Base-by-base conservation (phyloP, 2,888 invertebrate species). In the Amiota minor region DNA sequence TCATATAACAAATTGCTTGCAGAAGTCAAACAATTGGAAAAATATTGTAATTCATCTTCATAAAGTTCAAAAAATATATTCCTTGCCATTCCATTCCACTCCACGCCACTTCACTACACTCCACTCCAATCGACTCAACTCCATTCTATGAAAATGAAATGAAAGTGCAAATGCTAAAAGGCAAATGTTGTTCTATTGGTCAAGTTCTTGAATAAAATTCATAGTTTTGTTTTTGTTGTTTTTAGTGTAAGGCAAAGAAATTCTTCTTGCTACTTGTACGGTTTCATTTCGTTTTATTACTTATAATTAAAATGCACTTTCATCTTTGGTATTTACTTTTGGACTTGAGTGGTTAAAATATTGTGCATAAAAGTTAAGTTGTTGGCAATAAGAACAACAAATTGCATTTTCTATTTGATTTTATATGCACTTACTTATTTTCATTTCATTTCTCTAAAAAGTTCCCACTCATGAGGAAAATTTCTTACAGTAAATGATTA, bases 301-400 rank as follows among this genome's bases (percentile, higher is more conserved):
- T 18, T 9, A 16, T 20, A 53, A 65, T 68, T 68, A 68, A 68
- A 68, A 68, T 50, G 50, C 67, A 68, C 67, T 68, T 68, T 68
- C 67, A 68, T 68, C 67, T 68, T 20, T 2, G 10, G 9, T 49
- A 18, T 49, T 68, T 68, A 8, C 35, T 14, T 35, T 35, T 35
- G 35, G 35, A 35, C 35, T 35, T 35, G 35, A 6, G 35, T 35
- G 35, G 35, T 35, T 35, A 35, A 35, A 35, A 35, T 35, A 53
- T n/a, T 53, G 11, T 50, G n/a, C 50, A 11, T 2, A 50, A 50
- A 50, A 3, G n/a, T 50, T n/a, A 23, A 23, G 23, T 23, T 23
- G 35, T 35, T 35, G 35, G 35, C 35, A 35, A 35, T 35, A 35
- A 35, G 6, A 35, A 35, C 35, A 53, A 53, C n/a, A 53, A 53